Evolutionary conservation across 2,888 invertebrate species (phyloP).

Genomic region (Cylloceria caligata): DNA sequence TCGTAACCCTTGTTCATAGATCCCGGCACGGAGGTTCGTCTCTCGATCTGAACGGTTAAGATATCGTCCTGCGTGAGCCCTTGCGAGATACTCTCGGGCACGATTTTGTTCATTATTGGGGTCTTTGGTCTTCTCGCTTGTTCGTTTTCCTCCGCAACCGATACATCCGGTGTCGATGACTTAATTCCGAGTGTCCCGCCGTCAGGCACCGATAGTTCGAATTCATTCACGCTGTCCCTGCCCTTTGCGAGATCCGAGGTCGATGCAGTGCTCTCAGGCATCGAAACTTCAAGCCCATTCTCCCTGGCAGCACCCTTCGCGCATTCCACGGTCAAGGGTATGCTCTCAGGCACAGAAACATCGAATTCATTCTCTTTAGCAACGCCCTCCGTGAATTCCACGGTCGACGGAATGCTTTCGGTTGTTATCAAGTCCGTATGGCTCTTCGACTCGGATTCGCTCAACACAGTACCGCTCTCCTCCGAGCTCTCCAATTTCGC

Average conservation of each 20-base stretch:
- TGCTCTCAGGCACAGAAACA: background rate
- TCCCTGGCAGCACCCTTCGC: background rate
- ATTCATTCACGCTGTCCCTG: background rate
- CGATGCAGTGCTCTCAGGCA: background rate
- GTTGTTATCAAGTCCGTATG: background rate
- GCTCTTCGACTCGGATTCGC: conserved; percentile 2
- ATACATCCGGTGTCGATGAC: background rate
- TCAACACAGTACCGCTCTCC: background rate
- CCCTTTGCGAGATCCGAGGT: background rate
- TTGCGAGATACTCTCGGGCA: conserved; percentile 53
- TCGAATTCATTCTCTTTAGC: background rate
- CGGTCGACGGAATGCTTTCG: background rate
- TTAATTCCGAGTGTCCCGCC: background rate
- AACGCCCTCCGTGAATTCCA: background rate
- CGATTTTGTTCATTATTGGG: conserved; percentile 41
- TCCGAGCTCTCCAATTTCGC: conserved; percentile 8
- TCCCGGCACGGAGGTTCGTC: conserved; percentile 48
- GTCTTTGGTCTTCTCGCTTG: conserved; percentile 48
- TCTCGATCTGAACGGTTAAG: conserved; percentile 5
- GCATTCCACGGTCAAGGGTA: background rate
- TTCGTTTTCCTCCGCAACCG: background rate
- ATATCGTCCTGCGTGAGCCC: conserved; percentile 58
- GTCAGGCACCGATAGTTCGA: conserved; percentile 15
- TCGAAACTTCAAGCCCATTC: background rate
- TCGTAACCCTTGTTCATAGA: conserved; percentile 63